Percentiles rank a stretch among this genome's conserved stretches.
Evolutionary conservation across 2,888 invertebrate genomes (phyloP).

Genomic region (Siphonodentalium dalli): DNA sequence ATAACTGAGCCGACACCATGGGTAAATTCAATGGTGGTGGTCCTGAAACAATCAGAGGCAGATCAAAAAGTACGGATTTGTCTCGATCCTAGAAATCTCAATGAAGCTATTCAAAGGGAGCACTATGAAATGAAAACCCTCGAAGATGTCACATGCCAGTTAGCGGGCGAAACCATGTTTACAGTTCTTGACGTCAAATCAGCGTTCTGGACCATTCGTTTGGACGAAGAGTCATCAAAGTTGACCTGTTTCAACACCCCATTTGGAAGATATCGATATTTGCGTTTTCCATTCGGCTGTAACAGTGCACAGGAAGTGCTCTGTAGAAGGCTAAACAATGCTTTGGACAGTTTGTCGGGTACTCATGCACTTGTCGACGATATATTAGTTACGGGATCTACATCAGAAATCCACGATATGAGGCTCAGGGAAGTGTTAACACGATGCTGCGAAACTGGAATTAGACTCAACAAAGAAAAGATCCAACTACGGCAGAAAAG

Average conservation of each 20-base stretch:
- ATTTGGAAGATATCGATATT: constrained; percentile 11
- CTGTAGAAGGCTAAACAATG: neutral
- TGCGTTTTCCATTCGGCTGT: constrained; percentile 8
- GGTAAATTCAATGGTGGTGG: constrained; percentile 13
- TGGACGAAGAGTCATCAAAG: constrained; percentile 13
- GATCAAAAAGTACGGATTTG: constrained; percentile 6
- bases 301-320: constrained; percentile 8
- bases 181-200: constrained; percentile 10
- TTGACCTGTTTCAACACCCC: constrained; percentile 14
- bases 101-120: constrained; percentile 14
- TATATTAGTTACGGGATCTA: too few relatives aligned
- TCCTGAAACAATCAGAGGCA: too few relatives aligned
- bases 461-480: too few relatives aligned
- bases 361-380: too few relatives aligned
- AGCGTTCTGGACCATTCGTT: constrained; percentile 16
- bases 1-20: constrained; percentile 18
- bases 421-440: too few relatives aligned
- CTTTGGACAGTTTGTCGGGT: neutral
- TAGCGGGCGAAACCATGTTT: constrained; percentile 5
- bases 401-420: too few relatives aligned
- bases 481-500: too few relatives aligned
- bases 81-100: constrained; percentile 15
- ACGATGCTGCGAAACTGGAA: too few relatives aligned
- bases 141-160: constrained; percentile 1
- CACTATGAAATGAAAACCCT: constrained; percentile 2